These are phyloP conservation scores for Sicus ferrugineus DNA, from an alignment of 2,888 invertebrate species.

Conservation along the genomic window DNA sequence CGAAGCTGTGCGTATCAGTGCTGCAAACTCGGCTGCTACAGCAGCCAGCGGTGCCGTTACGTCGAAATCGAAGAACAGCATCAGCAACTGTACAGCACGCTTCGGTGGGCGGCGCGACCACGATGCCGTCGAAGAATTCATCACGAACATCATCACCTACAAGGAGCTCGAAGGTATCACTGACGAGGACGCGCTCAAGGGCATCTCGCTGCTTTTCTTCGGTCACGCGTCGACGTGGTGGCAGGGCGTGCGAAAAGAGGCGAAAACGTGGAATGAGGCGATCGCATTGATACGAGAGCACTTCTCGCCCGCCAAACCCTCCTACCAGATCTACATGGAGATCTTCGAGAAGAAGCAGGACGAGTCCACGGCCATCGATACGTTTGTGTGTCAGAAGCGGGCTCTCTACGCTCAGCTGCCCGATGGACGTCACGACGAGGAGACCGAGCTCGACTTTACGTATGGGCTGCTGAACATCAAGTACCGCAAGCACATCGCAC, in stretches of 20 bases:
- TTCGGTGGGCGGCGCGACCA: conserved; percentile 56
- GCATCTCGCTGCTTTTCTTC: conserved; percentile 54
- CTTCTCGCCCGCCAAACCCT: conserved; percentile 58
- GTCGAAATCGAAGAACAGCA: conserved; percentile 52
- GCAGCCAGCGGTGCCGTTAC: conserved; percentile 32
- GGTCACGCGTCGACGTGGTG: conserved; percentile 60
- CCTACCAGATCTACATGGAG: conserved; percentile 61
- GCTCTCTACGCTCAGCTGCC: conserved; percentile 60
- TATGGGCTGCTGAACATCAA: conserved; percentile 58
- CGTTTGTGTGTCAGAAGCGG: conserved; percentile 56
- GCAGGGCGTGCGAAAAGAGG: conserved; percentile 60
- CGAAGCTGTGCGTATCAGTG: conserved; percentile 50
- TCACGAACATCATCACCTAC: conserved; percentile 54
- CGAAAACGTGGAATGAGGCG: conserved; percentile 58
- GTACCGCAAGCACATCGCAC: conserved; percentile 57
- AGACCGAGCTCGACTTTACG: conserved; percentile 57
- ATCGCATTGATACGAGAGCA: conserved; percentile 56
- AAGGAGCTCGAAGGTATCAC: conserved; percentile 57
- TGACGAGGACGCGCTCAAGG: conserved; percentile 58
- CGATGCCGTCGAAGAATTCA: conserved; percentile 59
- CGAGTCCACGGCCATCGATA: conserved; percentile 52
- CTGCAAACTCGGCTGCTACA: conserved; percentile 41
- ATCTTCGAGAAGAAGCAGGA: conserved; percentile 55
- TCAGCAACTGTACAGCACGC: conserved; percentile 50
- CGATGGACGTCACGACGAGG: conserved; percentile 56